Evolutionary conservation across 2,113 vertebrate species (phyloP).

Genomic region (Dicaeum eximium): DNA sequence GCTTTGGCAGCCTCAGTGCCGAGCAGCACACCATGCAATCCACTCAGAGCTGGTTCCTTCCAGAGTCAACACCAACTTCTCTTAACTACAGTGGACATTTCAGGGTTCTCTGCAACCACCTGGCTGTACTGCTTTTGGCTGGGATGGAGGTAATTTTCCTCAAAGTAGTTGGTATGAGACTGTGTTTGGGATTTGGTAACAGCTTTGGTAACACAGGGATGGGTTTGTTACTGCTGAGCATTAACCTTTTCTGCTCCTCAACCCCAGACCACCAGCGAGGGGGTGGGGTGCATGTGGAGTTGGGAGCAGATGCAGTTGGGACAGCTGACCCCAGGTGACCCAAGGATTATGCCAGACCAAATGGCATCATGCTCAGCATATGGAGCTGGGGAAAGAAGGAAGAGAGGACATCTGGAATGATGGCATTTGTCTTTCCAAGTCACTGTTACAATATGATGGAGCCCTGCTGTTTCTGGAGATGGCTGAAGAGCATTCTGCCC

Average conservation of each 20-base stretch:
- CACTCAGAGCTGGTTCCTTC: neutral
- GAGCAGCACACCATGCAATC: neutral
- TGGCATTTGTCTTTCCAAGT: neutral
- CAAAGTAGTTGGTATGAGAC: neutral
- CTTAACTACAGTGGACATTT: neutral
- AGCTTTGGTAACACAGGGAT: neutral
- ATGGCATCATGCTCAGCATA: neutral
- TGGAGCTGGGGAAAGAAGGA: neutral
- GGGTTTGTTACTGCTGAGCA: neutral
- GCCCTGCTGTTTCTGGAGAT: neutral
- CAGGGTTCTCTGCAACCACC: neutral
- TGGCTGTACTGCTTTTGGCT: neutral
- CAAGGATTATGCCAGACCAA: neutral
- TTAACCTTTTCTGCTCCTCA: neutral
- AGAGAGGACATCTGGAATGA: neutral
- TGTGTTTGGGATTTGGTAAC: neutral
- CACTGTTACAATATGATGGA: neutral
- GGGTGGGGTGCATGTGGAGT: accelerated
- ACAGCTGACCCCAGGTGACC: neutral
- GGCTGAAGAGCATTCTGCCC: neutral
- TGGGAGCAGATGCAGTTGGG: neutral
- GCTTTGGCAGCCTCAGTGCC: neutral
- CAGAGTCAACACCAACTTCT: neutral
- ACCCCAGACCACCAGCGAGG: neutral
- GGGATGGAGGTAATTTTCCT: neutral